Conservation (phyloP, 2,888 invertebrate genomes). For the Trissolcus brochymenae region DNA sequence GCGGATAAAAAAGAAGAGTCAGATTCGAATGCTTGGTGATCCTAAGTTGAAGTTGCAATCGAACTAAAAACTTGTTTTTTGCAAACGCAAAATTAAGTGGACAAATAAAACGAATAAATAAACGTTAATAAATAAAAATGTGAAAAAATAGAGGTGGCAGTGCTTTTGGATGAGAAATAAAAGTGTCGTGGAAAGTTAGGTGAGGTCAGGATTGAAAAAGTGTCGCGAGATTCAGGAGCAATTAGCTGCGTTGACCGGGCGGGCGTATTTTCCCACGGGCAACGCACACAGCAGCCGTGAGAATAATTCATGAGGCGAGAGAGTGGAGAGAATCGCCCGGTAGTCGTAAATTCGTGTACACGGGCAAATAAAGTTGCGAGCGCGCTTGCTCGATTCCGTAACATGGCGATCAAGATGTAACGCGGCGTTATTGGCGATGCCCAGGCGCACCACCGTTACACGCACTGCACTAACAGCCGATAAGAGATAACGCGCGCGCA, state of each 20-base stretch:
- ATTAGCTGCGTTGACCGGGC: constrained; percentile 61
- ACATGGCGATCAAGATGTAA: constrained; percentile 50
- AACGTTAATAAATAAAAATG: too few relatives aligned
- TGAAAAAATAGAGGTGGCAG: too few relatives aligned
- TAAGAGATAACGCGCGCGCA: constrained; percentile 22
- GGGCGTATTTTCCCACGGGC: constrained; percentile 75
- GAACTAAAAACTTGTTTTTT: too few relatives aligned
- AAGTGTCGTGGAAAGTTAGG: too few relatives aligned
- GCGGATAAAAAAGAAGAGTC: neutral
- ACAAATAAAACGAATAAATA: neutral
- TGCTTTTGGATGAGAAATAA: too few relatives aligned
- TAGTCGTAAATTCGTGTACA: constrained; percentile 51
- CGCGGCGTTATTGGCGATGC: constrained; percentile 36
- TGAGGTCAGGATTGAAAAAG: too few relatives aligned
- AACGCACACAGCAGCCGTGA: constrained; percentile 68
- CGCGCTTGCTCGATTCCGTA: constrained; percentile 35
- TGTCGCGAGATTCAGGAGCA: constrained; percentile 39
- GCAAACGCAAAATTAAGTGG: neutral
- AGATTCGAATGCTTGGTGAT: neutral
- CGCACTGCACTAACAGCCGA: constrained; percentile 10
- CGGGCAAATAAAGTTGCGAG: constrained; percentile 36
- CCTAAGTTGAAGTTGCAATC: too few relatives aligned
- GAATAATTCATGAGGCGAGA: constrained; percentile 71
- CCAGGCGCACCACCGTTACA: constrained; percentile 24
- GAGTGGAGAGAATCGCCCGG: constrained; percentile 26